Evolutionary conservation across 2,113 vertebrate genomes (phyloP), one percentile per base, ranked within the genome.

Genomic region (Danionella cerebrum): DNA sequence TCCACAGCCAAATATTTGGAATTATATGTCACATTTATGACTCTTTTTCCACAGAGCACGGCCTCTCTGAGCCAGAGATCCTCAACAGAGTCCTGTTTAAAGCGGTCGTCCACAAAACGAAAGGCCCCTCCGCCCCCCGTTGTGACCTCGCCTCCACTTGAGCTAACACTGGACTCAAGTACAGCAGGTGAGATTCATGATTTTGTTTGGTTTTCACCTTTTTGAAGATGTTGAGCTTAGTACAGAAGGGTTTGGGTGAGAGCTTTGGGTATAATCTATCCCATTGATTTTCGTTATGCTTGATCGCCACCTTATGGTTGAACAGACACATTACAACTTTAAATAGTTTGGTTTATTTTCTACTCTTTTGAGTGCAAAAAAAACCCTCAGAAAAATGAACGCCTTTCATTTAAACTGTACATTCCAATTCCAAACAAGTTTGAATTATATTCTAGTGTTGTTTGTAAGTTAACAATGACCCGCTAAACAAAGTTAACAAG

Each of bases 91-190:
- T 93, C 89, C 0, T 94, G 93, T 42, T 76, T 98, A n/a, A 94
- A 86, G 74, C 91, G 91, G 55, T 22, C 50, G 14, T 52, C 59
- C 29, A 92, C 84, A 50, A 98, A 98, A 70, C 88, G 96, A 48
- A 98, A 91, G 84, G 95, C 95, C 11, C 96, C 96, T 2, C 93
- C 88, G 21, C 91, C 91, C 0, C 96, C 96, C 11, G 83, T 85
- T 16, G 38, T 12, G 13, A 70, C 12, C 47, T n/a, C 2, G 21
- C 22, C 80, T 12, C 79, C 76, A 51, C 84, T 88, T 72, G 83
- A 81, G 33, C 82, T 69, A 53, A 33, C 16, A 24, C 39, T 71
- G 19, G 84, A 82, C 16, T 76, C 76, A 55, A 68, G 67, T 60
- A 2, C 36, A 19, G 79, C 89, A 81, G 84, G 83, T 80, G 57